Evolutionary conservation across 1,140 invertebrate genomes (phyloP).

Genomic region (Papilio xuthus): DNA sequence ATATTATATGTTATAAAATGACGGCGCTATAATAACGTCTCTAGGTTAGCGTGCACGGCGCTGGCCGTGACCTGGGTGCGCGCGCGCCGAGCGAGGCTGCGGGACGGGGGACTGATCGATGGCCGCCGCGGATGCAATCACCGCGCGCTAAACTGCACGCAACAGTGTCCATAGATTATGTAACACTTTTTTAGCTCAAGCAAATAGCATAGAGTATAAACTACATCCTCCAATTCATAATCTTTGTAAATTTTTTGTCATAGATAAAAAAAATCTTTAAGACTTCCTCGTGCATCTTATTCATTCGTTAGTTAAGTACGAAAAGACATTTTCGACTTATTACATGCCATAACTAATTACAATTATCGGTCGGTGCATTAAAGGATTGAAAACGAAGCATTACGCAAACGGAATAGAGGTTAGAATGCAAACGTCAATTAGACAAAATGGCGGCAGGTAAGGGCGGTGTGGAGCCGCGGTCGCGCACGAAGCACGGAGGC

Average conservation of each 20-base stretch:
- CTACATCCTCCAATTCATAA: background rate
- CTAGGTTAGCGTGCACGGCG: slow-evolving; percentile 22
- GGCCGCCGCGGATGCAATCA: slow-evolving; percentile 50
- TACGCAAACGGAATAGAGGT: slow-evolving; percentile 39
- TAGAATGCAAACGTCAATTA: slow-evolving; percentile 50
- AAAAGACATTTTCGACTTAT: slow-evolving; percentile 29
- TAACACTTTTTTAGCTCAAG: slow-evolving; percentile 29
- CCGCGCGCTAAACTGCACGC: slow-evolving; percentile 36
- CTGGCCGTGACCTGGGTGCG: slow-evolving; percentile 24
- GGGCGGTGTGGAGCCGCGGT: slow-evolving; percentile 50
- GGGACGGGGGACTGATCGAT: slow-evolving; percentile 52
- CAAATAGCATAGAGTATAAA: slow-evolving; percentile 7
- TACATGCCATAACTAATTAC: slow-evolving; percentile 27
- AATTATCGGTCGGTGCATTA: slow-evolving; percentile 3
- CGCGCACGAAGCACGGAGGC: slow-evolving; percentile 50
- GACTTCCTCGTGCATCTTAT: slow-evolving; percentile 14
- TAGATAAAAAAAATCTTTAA: background rate
- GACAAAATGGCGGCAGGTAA: slow-evolving; percentile 47
- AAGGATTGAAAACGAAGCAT: slow-evolving; percentile 33
- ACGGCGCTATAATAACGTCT: slow-evolving; percentile 7
- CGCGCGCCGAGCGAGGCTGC: slow-evolving; percentile 39
- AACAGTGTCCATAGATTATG: slow-evolving; percentile 39
- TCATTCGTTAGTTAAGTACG: slow-evolving; percentile 21
- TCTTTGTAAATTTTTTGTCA: background rate
- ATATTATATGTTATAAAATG: background rate